Evolutionary conservation across 1,140 invertebrate genomes (phyloP).

Genomic region (Drosophila jambulina): DNA sequence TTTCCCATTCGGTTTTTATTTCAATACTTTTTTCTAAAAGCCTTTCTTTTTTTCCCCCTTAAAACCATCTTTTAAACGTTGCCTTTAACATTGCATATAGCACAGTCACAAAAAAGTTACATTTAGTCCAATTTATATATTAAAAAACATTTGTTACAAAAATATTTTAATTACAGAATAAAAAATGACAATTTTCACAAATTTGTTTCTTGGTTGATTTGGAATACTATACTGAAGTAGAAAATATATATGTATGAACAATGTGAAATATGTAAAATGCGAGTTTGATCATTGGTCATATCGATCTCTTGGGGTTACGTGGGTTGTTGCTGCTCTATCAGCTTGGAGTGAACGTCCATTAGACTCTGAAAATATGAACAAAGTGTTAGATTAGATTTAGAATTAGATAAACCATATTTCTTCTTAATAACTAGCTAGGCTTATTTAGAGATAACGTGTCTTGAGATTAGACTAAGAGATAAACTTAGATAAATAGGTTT

Average conservation of each 20-base stretch:
- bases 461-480: background rate
- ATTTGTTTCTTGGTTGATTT: conserved; percentile 13
- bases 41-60: background rate
- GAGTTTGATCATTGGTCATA: background rate
- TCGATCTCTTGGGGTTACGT: background rate
- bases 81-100: too few relatives aligned
- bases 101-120: background rate
- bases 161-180: conserved; percentile 9
- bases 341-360: conserved; percentile 78
- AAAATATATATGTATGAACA: background rate
- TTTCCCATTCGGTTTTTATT: background rate
- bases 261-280: background rate
- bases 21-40: too few relatives aligned
- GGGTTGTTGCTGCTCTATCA: conserved; percentile 69
- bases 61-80: background rate
- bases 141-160: background rate
- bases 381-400: background rate
- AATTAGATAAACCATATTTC: background rate
- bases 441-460: background rate
- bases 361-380: conserved; percentile 63
- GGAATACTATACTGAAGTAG: conserved; percentile 5
- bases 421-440: background rate
- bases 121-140: background rate
- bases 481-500: background rate
- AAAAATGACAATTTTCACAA: background rate